Evolutionary conservation across 2,888 invertebrate genomes (phyloP), one percentile per base, ranked within the genome.

Genomic region (Synergus umbraculus): DNA sequence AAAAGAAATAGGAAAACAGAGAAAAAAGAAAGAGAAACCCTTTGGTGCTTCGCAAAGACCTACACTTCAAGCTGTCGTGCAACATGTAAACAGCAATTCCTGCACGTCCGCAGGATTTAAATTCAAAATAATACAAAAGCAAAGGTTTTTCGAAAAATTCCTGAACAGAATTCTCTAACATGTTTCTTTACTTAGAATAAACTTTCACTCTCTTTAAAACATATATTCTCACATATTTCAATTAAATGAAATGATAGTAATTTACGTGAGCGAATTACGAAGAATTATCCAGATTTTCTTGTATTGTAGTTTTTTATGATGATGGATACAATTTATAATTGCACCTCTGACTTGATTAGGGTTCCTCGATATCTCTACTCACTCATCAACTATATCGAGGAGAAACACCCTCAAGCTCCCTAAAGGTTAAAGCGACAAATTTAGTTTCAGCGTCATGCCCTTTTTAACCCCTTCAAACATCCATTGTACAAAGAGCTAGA

Each of bases 391-490:
- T 60, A n/a, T 22, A 60, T 60, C 60, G 22, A 22, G 60, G 60
- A 60, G 60, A 22, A 60, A 60, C 18, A 22, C 22, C 60, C 58
- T 58, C 18, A 58, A 58, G 58, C 58, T 58, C 58, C 58, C 60
- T 60, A 60, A 60, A 60, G 60, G 60, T 60, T 60, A 60, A 60
- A 60, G 22, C 60, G 60, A 60, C 60, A 60, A 60, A 60, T 60
- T 60, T 12, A 12, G 60, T 60, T 60, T 60, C 22, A 58, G 22
- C 58, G 58, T 58, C 60, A 18, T 60, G 60, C 60, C 60, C 60
- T 60, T 60, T 60, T 60, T 60, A 60, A 60, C 60, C 60, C 60
- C 60, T 60, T 60, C 60, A 60, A 60, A 60, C 22, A 22, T 60
- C 10, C 22, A 22, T 60, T 60, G 60, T 60, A 60, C 60, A 60